Base-by-base conservation (phyloP, 2,888 invertebrate genomes). In the Saturnia pavonia region DNA sequence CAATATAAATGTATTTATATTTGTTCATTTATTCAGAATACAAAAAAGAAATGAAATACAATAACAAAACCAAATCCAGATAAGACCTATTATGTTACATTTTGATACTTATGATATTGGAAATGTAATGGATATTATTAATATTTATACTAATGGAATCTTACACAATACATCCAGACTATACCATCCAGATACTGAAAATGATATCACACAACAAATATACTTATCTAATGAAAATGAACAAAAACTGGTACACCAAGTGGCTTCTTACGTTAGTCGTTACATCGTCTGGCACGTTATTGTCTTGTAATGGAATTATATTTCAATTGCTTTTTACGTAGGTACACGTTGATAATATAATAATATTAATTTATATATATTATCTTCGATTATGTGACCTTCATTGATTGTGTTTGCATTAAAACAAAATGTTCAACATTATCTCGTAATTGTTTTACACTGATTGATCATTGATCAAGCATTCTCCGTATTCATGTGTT, bases 201-300 rank as follows among this genome's bases (percentile, higher is more conserved):
- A 22, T 40, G 54, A 22, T 22, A 73, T 72, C 73, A 75, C 70
- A 74, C 73, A 78, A 77, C 79, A 79, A 83, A 85, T 88, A 86
- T 85, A 85, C 80, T 75, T 73, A 74, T 76, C 81, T 88, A 88
- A 88, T 88, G 85, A 88, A 87, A 88, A 79, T 83, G 79, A 80
- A 83, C 84, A 86, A 86, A 85, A 83, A 86, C 84, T 78, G 69
- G 73, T 25, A 72, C 77, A 77, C 72, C 67, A 72, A 69, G 74
- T 75, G 76, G 73, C 76, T 77, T 78, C 78, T 84, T 78, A 76
- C 72, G 74, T 77, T 77, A 78, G 74, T 67, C 70, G 70, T 60
- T 75, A 73, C 69, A 70, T 76, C 72, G 68, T 74, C 40, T 63
- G 45, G 45, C 70, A 67, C 42, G 48, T 51, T 70, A 66, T 70